These are phyloP conservation scores for Elanoides forficatus DNA, from an alignment of 2,113 vertebrate genomes.

Conservation along the genomic window DNA sequence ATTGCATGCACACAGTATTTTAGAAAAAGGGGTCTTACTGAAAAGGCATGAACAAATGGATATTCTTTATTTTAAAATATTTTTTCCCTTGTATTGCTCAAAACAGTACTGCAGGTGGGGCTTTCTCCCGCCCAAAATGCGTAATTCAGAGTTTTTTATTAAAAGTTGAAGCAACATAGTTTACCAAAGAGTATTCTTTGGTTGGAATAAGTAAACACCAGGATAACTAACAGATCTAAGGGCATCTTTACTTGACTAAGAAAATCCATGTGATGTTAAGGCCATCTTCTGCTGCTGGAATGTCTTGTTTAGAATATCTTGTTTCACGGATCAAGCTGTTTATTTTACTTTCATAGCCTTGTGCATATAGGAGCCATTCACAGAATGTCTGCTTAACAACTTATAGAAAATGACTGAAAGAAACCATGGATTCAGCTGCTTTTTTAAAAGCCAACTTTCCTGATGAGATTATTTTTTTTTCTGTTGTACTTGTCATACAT, in stretches of 20 bases:
- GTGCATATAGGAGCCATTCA: neutral
- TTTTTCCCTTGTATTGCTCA: neutral
- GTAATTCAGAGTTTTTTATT: neutral
- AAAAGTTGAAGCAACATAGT: neutral
- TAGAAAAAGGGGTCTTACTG: neutral
- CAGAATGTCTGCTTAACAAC: neutral
- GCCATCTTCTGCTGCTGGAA: neutral
- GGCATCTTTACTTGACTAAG: neutral
- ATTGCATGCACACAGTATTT: neutral
- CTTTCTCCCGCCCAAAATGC: accelerated
- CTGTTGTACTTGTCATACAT: neutral
- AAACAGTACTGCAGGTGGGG: neutral
- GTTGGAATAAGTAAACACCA: neutral
- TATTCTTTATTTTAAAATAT: neutral
- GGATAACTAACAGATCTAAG: neutral
- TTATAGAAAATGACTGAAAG: neutral
- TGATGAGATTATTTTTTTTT: neutral
- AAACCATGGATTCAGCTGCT: neutral
- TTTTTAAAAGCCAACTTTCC: neutral
- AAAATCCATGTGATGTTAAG: neutral
- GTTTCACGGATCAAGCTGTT: neutral
- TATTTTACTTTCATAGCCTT: neutral
- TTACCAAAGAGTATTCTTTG: neutral
- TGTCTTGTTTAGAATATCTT: neutral
- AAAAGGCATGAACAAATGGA: neutral